These are phyloP conservation scores for pig (Sus scrofa) DNA, from an alignment of 2,113 vertebrate species.

Conservation along the genomic window T2T-Sscrofa CM000822.6:79881501-79882000, in stretches of 20 bases:
- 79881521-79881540: conserved; percentile 88
- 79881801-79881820: no score
- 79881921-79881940: not conserved
- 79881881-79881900: no score
- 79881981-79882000: not conserved
- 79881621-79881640: conserved; percentile 80
- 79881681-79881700: conserved; percentile 59
- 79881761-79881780: conserved; percentile 5
- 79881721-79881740: conserved; percentile 50
- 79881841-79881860: not conserved
- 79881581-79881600: conserved; percentile 85
- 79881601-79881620: conserved; percentile 82
- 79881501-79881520: conserved; percentile 89
- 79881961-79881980: not conserved
- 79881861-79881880: no score
- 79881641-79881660: conserved; percentile 79
- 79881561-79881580: conserved; percentile 83
- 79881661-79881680: conserved; percentile 73
- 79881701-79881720: conserved; percentile 31
- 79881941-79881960: not conserved
- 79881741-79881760: not conserved
- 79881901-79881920: not conserved
- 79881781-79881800: not conserved
- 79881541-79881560: conserved; percentile 87
- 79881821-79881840: no score